Base-by-base conservation (phyloP, 2,797 vertebrate genomes). In the Coranthus polyacanthus region DNA sequence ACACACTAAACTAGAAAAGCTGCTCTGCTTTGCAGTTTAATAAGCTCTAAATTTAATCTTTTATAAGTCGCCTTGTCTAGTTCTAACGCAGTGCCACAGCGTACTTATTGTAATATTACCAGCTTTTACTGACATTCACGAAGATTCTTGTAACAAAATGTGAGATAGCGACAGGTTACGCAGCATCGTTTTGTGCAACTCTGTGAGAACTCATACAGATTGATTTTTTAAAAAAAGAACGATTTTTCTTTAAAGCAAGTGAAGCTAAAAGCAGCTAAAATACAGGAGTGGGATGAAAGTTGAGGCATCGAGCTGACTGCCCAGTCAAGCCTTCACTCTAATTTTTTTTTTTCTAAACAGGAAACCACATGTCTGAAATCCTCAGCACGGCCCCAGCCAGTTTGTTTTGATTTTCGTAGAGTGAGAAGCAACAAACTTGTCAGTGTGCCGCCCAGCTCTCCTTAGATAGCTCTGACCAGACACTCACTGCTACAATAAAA, bases 281-380 rank as follows among this genome's bases (percentile, higher is more conserved):
- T 20, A 16, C 59, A 61, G 62, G 36, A 62, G 44, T 52, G 45
- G 34, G 55, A 72, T 39, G 43, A 84, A 83, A 72, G 88, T 80
- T 82, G 73, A 88, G 88, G 81, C 85, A 92, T 72, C 77, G 1
- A 26, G 16, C 47, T 2, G 21, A 52, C 90, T 90, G 85, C 91
- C 87, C 86, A 83, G 90, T 90, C 90, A 89, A 93, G 88, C 88
- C 72, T 74, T 73, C 74, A 47, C 67, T 74, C 59, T 15, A 9
- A 20, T 68, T 69, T 89, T 89, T 82, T 84, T 91, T 87, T 93
- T 92, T 82, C 93, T 87, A 94, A 95, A 97, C 96, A 97, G 96
- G 96, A 98, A 98, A 98, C 96, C 95, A 82, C 92, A 95, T 90
- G 96, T 97, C 96, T 97, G 95, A 96, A 94, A 95, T 92, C 92